A percentile compares a stretch with the other conserved stretches of the same genome.
phyloP scores from a whole-genome alignment of 2,888 invertebrate genomes.

The Brachyopa scutellaris region DNA sequence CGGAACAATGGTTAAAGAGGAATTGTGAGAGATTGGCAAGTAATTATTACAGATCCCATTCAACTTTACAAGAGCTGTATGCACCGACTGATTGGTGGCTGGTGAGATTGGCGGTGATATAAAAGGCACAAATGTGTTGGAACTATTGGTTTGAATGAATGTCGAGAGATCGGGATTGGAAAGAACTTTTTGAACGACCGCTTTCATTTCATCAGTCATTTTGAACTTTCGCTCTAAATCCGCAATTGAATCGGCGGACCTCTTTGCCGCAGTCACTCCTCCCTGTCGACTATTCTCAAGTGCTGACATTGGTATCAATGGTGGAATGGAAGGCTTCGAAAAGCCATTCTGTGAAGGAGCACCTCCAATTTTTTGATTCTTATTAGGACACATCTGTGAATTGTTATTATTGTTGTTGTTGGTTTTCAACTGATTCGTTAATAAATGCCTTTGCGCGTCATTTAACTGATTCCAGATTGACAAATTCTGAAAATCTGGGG shows the following conservation, averaged over 20 bases:
- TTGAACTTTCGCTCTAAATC: slow-evolving; percentile 80
- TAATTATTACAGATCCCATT: slow-evolving; percentile 41
- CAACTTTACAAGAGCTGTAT: slow-evolving; percentile 5
- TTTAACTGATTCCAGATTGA: slow-evolving; percentile 79
- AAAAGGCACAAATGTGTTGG: slow-evolving; percentile 77
- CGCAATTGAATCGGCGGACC: slow-evolving; percentile 76
- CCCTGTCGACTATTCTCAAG: slow-evolving; percentile 40
- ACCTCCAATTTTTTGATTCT: slow-evolving; percentile 26
- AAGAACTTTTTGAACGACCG: slow-evolving; percentile 80
- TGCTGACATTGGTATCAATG: slow-evolving; percentile 74
- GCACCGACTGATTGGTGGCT: slow-evolving; percentile 74
- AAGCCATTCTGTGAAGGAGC: slow-evolving; percentile 47
- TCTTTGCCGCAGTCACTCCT: slow-evolving; percentile 33
- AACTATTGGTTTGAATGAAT: slow-evolving; percentile 79
- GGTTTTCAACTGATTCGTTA: slow-evolving; percentile 55
- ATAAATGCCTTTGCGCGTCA: slow-evolving; percentile 72
- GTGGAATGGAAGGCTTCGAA: slow-evolving; percentile 75
- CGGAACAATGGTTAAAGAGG: slow-evolving; percentile 78
- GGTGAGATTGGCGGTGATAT: slow-evolving; percentile 80
- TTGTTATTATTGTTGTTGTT: slow-evolving; percentile 67
- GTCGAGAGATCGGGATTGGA: slow-evolving; percentile 81
- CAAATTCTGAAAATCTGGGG: slow-evolving; percentile 78
- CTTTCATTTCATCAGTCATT: slow-evolving; percentile 81
- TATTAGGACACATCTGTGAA: slow-evolving; percentile 47
- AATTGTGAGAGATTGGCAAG: slow-evolving; percentile 66